Percentiles rank a stretch among this genome's conserved stretches.
phyloP scores from a whole-genome alignment of 2,888 invertebrate species.

The Chalcosyrphus nemorum region DNA sequence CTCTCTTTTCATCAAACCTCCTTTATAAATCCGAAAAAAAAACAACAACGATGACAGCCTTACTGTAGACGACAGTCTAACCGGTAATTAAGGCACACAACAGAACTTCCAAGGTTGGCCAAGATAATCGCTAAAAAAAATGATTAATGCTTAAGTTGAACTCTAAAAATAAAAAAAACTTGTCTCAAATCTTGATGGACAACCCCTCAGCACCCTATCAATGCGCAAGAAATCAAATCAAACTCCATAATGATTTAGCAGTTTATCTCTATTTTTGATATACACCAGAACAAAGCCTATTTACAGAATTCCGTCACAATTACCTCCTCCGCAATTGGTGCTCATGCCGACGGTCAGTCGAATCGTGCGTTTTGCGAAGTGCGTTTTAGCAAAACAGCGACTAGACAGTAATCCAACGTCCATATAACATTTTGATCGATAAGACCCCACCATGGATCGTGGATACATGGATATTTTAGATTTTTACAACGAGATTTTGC shows the following conservation, averaged over 20 bases:
- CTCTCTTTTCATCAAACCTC: slow-evolving; percentile 24
- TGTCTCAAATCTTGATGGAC: slow-evolving; percentile 67
- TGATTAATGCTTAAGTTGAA: slow-evolving; percentile 39
- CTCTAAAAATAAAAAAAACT: slow-evolving; percentile 1
- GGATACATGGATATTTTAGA: slow-evolving; percentile 36
- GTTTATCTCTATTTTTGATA: slow-evolving; percentile 2
- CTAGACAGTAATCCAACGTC: slow-evolving; percentile 53
- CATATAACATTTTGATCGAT: slow-evolving; percentile 59
- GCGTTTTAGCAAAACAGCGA: slow-evolving; percentile 46
- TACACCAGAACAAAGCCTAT: slow-evolving; percentile 41
- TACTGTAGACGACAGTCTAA: slow-evolving; percentile 44
- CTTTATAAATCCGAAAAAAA: slow-evolving; percentile 38
- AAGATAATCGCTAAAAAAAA: slow-evolving; percentile 48
- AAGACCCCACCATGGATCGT: slow-evolving; percentile 46
- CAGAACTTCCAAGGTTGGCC: slow-evolving; percentile 55
- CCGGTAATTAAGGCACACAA: slow-evolving; percentile 61
- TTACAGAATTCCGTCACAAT: slow-evolving; percentile 45
- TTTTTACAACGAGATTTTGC: slow-evolving; percentile 39
- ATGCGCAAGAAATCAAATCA: slow-evolving; percentile 43
- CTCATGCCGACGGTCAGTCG: slow-evolving; percentile 1
- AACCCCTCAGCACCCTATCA: slow-evolving; percentile 54
- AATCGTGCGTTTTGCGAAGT: not conserved
- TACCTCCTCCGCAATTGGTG: slow-evolving; percentile 55
- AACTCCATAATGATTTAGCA: slow-evolving; percentile 25
- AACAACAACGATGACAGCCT: slow-evolving; percentile 70